Evolutionary conservation across 2,797 vertebrate species (phyloP).

Genomic region (Pelochelys cantorii): DNA sequence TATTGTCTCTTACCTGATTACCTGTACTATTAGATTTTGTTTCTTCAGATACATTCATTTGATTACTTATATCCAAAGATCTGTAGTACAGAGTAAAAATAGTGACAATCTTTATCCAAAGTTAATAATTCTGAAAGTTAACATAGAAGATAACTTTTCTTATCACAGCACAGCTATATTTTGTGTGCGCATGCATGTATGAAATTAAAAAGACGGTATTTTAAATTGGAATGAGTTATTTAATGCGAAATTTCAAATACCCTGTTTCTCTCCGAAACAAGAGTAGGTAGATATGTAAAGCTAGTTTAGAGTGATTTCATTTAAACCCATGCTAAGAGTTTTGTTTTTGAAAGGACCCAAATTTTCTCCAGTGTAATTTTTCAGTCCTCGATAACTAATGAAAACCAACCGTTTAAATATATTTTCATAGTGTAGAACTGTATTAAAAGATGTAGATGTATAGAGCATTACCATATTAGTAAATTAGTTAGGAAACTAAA

Average conservation of each 20-base stretch:
- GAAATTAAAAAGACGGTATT: background rate
- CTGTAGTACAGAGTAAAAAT: slow-evolving; percentile 58
- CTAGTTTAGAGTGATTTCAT: background rate
- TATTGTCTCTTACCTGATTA: slow-evolving; percentile 85
- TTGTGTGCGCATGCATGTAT: background rate
- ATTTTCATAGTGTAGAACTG: background rate
- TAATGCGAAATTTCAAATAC: background rate
- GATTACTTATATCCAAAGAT: slow-evolving; percentile 89
- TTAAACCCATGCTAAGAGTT: background rate
- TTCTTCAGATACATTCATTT: slow-evolving; percentile 87
- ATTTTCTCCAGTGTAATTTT: background rate
- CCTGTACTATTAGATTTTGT: slow-evolving; percentile 81
- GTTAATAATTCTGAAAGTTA: background rate
- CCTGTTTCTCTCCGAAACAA: background rate
- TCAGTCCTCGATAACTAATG: background rate
- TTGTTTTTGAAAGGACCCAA: background rate
- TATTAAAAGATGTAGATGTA: background rate
- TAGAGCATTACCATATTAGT: background rate
- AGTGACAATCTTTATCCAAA: background rate
- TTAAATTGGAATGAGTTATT: background rate
- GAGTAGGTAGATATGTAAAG: background rate
- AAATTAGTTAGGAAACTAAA: background rate
- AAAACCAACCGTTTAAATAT: background rate
- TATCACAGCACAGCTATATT: background rate
- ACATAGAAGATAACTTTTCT: background rate